Conservation (phyloP, 2,113 vertebrate genomes). For the Synodontis membranacea region DNA sequence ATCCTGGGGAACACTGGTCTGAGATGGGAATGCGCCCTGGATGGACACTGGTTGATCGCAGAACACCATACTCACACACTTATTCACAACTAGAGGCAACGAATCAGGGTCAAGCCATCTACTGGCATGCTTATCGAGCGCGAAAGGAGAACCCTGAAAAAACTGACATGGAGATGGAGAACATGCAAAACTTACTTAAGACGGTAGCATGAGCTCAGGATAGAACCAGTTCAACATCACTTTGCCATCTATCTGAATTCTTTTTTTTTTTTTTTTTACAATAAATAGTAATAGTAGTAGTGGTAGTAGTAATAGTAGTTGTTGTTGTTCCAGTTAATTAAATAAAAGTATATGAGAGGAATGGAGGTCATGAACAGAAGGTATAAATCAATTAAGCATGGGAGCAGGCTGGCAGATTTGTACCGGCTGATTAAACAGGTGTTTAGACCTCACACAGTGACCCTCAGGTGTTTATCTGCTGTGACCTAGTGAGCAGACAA, state of each 20-base stretch:
- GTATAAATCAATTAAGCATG: slow-evolving; percentile 12
- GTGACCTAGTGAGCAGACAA: background rate
- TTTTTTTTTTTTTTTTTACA: no score
- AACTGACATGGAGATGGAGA: background rate
- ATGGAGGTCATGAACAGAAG: background rate
- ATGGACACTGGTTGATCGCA: no score
- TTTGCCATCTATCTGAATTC: background rate
- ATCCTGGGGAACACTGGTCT: no score
- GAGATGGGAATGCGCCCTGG: no score
- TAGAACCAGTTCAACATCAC: background rate
- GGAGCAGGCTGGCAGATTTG: slow-evolving; percentile 9
- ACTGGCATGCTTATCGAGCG: no score
- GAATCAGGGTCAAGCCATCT: background rate
- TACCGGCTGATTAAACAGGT: slow-evolving; percentile 32
- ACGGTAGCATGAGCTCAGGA: background rate
- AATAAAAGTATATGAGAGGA: background rate
- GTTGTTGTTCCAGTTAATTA: background rate
- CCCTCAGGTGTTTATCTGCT: slow-evolving; percentile 27
- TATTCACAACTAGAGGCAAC: background rate
- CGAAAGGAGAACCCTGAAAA: no score
- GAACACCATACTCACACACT: no score
- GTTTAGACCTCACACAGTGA: slow-evolving; percentile 6
- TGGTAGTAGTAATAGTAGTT: background rate
- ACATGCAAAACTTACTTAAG: background rate
- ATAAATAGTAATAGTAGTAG: background rate